Base-by-base conservation (phyloP, 2,888 invertebrate genomes). In the Eudemis profundana region DNA sequence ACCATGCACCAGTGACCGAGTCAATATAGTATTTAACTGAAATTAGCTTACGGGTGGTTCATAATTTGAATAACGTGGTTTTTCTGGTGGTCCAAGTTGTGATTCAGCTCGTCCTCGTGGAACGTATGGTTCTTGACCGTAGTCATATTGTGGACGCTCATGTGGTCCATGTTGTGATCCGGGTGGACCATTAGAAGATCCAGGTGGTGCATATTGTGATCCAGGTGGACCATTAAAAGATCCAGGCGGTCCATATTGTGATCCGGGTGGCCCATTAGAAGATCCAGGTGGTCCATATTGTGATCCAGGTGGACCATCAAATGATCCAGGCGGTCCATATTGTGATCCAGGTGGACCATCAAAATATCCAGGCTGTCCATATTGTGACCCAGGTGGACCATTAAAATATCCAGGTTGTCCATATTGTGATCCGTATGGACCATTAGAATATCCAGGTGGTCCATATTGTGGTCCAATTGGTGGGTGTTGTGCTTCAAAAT, bases 161-260 rank as follows among this genome's bases (percentile, higher is more conserved):
- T n/a, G n/a, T 1, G 23, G 27, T 21, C 8, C 8, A 27, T 47
- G 7, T 0, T 23, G n/a, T 7, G 23, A 14, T 27, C 47, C 47
- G 7, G 23, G 23, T 14, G 15, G 15, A 14, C 23, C 47, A 47
- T n/a, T n/a, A n/a, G n/a, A n/a, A n/a, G n/a, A n/a, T n/a, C n/a
- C n/a, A n/a, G n/a, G n/a, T n/a, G n/a, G n/a, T n/a, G n/a, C n/a
- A n/a, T n/a, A n/a, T n/a, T 47, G 21, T 47, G 47, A n/a, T 14
- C 47, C 23, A 10, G 47, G 23, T 47, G 46, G 46, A n/a, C 23
- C 46, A n/a, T n/a, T n/a, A n/a, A n/a, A n/a, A n/a, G n/a, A n/a
- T n/a, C n/a, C n/a, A n/a, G n/a, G n/a, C n/a, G n/a, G n/a, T 1
- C 38, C 38, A 38, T 14, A 38, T 1, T 29, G 7, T 49, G 27